Base-by-base conservation (phyloP, 2,113 vertebrate species). In the Hirundichthys speculiger region DNA sequence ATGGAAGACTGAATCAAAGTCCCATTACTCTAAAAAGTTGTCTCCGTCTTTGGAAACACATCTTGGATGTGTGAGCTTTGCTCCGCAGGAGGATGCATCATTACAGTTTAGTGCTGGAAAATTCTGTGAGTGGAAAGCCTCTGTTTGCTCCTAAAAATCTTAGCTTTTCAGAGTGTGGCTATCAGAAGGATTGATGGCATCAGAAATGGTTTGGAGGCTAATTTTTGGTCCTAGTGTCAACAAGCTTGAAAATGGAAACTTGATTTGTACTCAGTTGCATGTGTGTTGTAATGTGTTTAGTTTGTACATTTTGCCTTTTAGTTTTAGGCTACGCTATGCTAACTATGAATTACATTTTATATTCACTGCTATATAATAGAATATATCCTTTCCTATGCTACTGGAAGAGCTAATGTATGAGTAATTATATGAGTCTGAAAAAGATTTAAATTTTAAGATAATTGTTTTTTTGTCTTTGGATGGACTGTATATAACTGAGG, bases 121-220 rank as follows among this genome's bases (percentile, higher is more conserved):
- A 45, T 25, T 58, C 16, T 42, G 54, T 16, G 34, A 40, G 6
- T 34, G 16, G 50, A 52, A 27, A 52, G 27, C 8, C n/a, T n/a
- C n/a, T n/a, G n/a, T n/a, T n/a, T n/a, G n/a, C 53, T 16, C 38
- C 38, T 56, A 41, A 56, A n/a, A 56, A 56, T 24, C 20, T 15
- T 22, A 8, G 13, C 3, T 38, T 40, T 20, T 56, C 22, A 56
- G 19, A 21, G 53, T 34, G 38, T 21, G 16, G 53, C 20, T 41
- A 41, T 56, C 53, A 56, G 14, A 7, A 41, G 53, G 53, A 56
- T 56, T 56, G 40, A 56, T 56, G 53, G 41, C 8, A 22, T 21
- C 20, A 56, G 19, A 22, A 40, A 22, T 8, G 41, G 51, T 41
- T 56, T 41, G 38, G 38, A 22, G 22, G 19, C 38, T 20, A 41